Evolutionary conservation across 2,888 invertebrate species (phyloP).

Genomic region (Teinopalpus imperialis): DNA sequence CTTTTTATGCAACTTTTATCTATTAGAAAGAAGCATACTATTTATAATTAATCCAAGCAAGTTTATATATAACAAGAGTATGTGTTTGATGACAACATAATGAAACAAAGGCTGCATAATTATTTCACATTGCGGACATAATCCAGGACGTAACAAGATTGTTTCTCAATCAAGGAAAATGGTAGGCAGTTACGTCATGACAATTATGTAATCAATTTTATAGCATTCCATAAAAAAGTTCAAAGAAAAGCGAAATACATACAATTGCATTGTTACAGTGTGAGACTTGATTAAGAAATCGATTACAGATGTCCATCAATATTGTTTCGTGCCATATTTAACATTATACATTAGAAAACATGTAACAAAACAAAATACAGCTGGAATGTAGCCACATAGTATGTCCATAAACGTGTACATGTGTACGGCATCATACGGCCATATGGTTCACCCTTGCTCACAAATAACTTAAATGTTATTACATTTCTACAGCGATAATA

Average conservation of each 20-base stretch:
- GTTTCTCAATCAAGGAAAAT: conserved; percentile 19
- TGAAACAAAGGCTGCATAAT: conserved; percentile 22
- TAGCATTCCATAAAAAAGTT: conserved; percentile 7
- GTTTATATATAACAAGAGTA: conserved; percentile 1
- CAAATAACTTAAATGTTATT: not conserved
- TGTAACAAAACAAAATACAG: conserved; percentile 1
- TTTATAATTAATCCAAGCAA: not conserved
- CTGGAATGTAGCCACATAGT: conserved; percentile 1
- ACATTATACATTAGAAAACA: not conserved
- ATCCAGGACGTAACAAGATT: conserved; percentile 18
- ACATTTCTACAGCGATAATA: not conserved
- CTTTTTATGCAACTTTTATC: too few species aligned
- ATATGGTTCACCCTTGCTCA: too few species aligned
- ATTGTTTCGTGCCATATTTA: too few species aligned
- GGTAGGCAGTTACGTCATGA: conserved; percentile 6
- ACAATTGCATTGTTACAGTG: too few species aligned
- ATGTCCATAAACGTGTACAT: conserved; percentile 4
- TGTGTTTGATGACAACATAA: conserved; percentile 9
- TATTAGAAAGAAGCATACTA: too few species aligned
- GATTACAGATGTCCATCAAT: too few species aligned
- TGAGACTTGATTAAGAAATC: too few species aligned
- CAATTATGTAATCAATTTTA: conserved; percentile 8
- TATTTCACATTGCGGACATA: conserved; percentile 14
- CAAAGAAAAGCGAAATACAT: conserved; percentile 6
- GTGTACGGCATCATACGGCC: conserved; percentile 4